Evolutionary conservation across 1,140 invertebrate genomes (phyloP).

Genomic region (Centruroides sculpturatus): DNA sequence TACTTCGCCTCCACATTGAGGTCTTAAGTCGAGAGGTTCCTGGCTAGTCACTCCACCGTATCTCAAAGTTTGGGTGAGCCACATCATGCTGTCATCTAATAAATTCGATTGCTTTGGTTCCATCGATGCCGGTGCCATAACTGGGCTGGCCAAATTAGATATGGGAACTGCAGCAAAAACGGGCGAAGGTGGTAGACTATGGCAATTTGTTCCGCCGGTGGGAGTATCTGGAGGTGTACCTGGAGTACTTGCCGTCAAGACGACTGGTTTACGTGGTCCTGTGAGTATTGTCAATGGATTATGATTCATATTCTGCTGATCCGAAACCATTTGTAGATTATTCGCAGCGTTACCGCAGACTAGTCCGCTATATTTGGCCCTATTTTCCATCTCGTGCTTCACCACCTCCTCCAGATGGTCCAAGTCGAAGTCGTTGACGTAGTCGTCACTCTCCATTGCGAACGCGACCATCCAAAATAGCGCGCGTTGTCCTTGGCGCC

Average conservation of each 20-base stretch:
- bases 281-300: no score
- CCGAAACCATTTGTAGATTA: no score
- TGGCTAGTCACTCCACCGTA: conserved; percentile 23
- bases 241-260: conserved; percentile 27
- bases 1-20: conserved; percentile 36
- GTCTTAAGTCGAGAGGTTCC: conserved; percentile 67
- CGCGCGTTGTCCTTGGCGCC: no score
- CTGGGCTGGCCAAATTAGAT: conserved; percentile 24
- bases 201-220: conserved; percentile 23
- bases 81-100: conserved; percentile 49
- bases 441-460: conserved; percentile 34
- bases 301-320: no score
- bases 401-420: conserved; percentile 64
- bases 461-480: no score
- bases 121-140: conserved; percentile 27
- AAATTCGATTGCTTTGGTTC: neutral
- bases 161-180: conserved; percentile 22
- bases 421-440: conserved; percentile 73
- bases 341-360: no score
- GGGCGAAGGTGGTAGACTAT: conserved; percentile 13
- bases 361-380: conserved; percentile 19
- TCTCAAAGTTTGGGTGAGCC: conserved; percentile 43
- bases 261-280: neutral
- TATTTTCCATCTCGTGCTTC: conserved; percentile 43
- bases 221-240: conserved; percentile 65